phyloP scores from a whole-genome alignment of 2,113 vertebrate species.

The Pteronura brasiliensis region DNA sequence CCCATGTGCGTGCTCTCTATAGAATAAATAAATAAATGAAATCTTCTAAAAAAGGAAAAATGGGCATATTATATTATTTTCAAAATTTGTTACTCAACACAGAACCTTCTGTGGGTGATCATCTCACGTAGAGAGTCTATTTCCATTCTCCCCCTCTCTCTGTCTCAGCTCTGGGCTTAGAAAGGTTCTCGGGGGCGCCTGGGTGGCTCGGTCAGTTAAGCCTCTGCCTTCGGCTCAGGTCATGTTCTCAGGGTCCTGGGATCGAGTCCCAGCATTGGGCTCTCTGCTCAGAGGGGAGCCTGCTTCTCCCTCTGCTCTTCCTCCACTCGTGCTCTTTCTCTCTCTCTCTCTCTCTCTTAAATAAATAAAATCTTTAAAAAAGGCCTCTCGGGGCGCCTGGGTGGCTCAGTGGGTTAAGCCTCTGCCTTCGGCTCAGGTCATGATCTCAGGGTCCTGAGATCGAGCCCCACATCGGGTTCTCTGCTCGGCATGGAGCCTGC shows the following conservation, averaged over 20 bases:
- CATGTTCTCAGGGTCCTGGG: not conserved
- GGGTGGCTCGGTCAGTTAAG: not conserved
- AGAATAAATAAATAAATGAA: not conserved
- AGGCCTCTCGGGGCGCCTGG: too few species aligned
- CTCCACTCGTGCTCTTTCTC: not conserved
- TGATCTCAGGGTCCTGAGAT: too few species aligned
- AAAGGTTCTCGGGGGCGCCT: not conserved
- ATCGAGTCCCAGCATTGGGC: accelerated
- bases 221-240: not conserved
- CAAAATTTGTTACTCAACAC: accelerated
- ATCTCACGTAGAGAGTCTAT: too few species aligned
- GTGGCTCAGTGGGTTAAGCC: too few species aligned
- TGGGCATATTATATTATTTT: not conserved
- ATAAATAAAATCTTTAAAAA: not conserved
- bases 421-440: too few species aligned
- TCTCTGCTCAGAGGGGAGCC: not conserved
- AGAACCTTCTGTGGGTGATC: not conserved
- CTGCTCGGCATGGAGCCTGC: too few species aligned
- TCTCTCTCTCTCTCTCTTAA: not conserved
- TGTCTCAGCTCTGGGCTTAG: not conserved
- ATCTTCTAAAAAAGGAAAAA: not conserved
- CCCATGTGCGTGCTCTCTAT: not conserved
- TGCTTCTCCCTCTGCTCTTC: not conserved
- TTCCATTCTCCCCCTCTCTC: not conserved
- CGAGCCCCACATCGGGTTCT: too few species aligned